Percentiles rank a stretch among this genome's conserved stretches.
These are phyloP conservation scores for Octomys mimax DNA, from an alignment of 2,797 vertebrate species.

Conservation along the genomic window DNA sequence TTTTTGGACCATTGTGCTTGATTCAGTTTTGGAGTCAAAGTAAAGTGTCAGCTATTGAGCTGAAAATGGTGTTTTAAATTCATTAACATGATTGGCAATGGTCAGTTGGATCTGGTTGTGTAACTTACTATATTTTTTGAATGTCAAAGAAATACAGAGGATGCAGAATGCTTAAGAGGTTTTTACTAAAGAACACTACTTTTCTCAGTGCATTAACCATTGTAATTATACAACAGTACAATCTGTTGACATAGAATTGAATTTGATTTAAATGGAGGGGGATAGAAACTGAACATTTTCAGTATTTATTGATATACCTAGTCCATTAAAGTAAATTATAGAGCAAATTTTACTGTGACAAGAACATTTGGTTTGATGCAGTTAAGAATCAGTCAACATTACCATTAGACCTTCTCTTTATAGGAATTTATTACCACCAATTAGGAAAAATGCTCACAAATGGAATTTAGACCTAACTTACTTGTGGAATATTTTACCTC, in stretches of 20 bases:
- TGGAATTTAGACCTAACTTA: slow-evolving; percentile 61
- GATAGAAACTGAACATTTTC: slow-evolving; percentile 53
- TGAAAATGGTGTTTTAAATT: slow-evolving; percentile 58
- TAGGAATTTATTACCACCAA: slow-evolving; percentile 79
- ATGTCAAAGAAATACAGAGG: slow-evolving; percentile 66
- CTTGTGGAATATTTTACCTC: slow-evolving; percentile 48
- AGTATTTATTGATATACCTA: slow-evolving; percentile 68
- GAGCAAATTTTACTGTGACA: slow-evolving; percentile 75
- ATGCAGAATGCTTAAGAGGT: slow-evolving; percentile 65
- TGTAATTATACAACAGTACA: slow-evolving; percentile 74
- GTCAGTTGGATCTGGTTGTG: slow-evolving; percentile 63
- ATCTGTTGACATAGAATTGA: slow-evolving; percentile 75
- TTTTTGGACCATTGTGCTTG: slow-evolving; percentile 34
- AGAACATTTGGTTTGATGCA: slow-evolving; percentile 66
- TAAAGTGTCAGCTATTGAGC: background rate
- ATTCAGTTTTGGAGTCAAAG: slow-evolving; percentile 56
- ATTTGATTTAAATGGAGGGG: slow-evolving; percentile 80
- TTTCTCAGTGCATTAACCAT: slow-evolving; percentile 70
- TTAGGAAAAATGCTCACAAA: slow-evolving; percentile 76
- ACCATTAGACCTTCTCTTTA: slow-evolving; percentile 76
- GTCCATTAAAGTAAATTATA: slow-evolving; percentile 80
- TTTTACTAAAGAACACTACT: slow-evolving; percentile 68
- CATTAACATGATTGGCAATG: slow-evolving; percentile 66
- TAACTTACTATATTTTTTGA: slow-evolving; percentile 70
- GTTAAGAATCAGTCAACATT: slow-evolving; percentile 77